Base-by-base conservation (phyloP, 2,113 vertebrate genomes). In the Echinops telfairi region DNA sequence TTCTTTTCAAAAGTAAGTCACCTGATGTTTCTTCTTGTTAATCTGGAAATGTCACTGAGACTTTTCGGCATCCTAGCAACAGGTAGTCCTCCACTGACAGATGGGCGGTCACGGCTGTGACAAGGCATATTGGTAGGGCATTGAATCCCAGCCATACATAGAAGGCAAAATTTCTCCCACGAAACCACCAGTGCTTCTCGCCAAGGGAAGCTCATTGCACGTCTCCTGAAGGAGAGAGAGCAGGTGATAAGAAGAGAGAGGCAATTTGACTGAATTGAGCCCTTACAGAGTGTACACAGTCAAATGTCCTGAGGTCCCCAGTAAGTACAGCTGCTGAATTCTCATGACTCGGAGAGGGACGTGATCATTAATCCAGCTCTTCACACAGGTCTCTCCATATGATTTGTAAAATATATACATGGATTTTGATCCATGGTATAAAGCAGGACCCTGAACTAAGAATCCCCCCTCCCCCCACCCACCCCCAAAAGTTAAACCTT, bases 401-500 rank as follows among this genome's bases (percentile, higher is more conserved):
- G 29, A 58, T 43, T 78, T 31, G 2, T 71, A 36, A 36, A 85
- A 16, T 22, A 58, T 77, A 25, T 6, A n/a, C 22, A 53, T 47
- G 33, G 22, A 62, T 68, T 92, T 89, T 57, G 66, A 81, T 70
- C 31, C n/a, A 29, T 27, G 31, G 12, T 2, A 64, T n/a, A 29
- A 94, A 40, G 86, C 3, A 58, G 23, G 12, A 25, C 31, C 57
- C 4, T 81, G 33, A 40, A 58, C 33, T 47, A 77, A n/a, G 88
- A 89, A 80, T 53, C 47, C 47, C 47, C 10, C 47, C 47, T 10
- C 9, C 5, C 47, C 47, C 47, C 47, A 22, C 68, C 86, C 40
- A 23, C n/a, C n/a, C n/a, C n/a, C n/a, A 53, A 71, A 6, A 0
- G 1, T 9, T 25, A 33, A 1, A 4, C 3, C 29, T 22, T 27